Base-by-base conservation (phyloP, 2,113 vertebrate species). In the Oncorhynchus clarkii region DNA sequence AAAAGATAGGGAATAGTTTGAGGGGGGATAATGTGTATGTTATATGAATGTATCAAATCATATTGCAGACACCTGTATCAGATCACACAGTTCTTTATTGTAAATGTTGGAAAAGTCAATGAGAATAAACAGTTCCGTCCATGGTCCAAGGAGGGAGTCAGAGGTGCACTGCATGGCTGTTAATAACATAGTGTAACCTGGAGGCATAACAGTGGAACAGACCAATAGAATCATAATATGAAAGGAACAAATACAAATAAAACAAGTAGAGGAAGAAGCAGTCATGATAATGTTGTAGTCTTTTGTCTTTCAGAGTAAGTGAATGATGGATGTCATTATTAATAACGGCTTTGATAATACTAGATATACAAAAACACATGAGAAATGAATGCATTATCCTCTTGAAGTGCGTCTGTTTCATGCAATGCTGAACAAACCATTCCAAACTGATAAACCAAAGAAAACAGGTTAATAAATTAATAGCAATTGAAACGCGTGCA, bases 81-180 rank as follows among this genome's bases (percentile, higher is more conserved):
- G 57, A 85, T 92, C 88, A 91, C 92, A 95, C 89, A 91, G 82
- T 90, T 90, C 85, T 96, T 96, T 97, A 97, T 95, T 96, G 94
- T 95, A 96, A 96, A 95, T 93, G 86, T 89, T 84, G 90, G 79
- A 95, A 95, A 96, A 93, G 90, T 93, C 85, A 89, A 94, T 92
- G 92, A 93, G 92, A 94, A 87, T 86, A 94, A 95, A 93, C 93
- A 90, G 89, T 92, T 91, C 73, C 0, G 1, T 54, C 5, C 4
- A 72, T 83, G 74, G 70, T 72, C 77, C 71, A 82, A 89, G 69
- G 79, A 70, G 77, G 67, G 60, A 80, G 51, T 54, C 16, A 54
- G 45, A 83, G 79, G 72, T 82, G 78, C 49, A 67, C 77, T 75
- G 45, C 80, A 84, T 74, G 82, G 74, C 60, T 82, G 75, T 86